phyloP scores from a whole-genome alignment of 1,140 invertebrate species.

The Drosophila cardini region DNA sequence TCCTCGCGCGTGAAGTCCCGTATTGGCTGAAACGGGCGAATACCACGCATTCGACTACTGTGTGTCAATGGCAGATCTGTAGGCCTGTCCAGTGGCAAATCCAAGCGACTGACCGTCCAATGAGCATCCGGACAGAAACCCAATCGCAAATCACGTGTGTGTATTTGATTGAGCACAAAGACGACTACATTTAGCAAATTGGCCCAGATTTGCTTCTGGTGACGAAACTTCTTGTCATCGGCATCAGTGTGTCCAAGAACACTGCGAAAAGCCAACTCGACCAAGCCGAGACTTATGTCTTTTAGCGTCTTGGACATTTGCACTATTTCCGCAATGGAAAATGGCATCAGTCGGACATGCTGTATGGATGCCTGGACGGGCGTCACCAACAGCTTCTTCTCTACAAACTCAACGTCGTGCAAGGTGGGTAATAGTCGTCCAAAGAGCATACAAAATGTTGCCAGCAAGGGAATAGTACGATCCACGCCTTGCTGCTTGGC shows the following conservation, averaged over 20 bases:
- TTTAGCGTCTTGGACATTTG: conserved; percentile 89
- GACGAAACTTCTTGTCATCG: conserved; percentile 74
- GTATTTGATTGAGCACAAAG: conserved; percentile 91
- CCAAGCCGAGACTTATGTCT: conserved; percentile 94
- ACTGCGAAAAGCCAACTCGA: conserved; percentile 93
- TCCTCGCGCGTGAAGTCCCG: conserved; percentile 88
- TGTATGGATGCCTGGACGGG: conserved; percentile 31
- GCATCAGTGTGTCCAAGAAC: conserved; percentile 83
- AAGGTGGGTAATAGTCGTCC: conserved; percentile 92
- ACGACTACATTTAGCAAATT: conserved; percentile 86
- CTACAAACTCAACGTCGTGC: conserved; percentile 94
- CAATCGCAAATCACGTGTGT: conserved; percentile 90
- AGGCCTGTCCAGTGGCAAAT: conserved; percentile 88
- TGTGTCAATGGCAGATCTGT: conserved; percentile 87
- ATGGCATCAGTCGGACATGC: conserved; percentile 80
- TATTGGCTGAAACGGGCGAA: conserved; percentile 88
- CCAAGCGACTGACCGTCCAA: conserved; percentile 91
- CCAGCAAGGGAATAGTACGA: conserved; percentile 91
- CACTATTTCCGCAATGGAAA: conserved; percentile 85
- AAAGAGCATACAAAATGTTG: conserved; percentile 94
- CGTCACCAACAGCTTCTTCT: conserved; percentile 80
- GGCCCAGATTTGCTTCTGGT: conserved; percentile 86
- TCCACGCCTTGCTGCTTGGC: conserved; percentile 89
- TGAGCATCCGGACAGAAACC: conserved; percentile 91
- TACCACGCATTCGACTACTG: conserved; percentile 86